Evolutionary conservation across 1,140 invertebrate genomes (phyloP).

Genomic region (Pseudomyrmex dendroicus): DNA sequence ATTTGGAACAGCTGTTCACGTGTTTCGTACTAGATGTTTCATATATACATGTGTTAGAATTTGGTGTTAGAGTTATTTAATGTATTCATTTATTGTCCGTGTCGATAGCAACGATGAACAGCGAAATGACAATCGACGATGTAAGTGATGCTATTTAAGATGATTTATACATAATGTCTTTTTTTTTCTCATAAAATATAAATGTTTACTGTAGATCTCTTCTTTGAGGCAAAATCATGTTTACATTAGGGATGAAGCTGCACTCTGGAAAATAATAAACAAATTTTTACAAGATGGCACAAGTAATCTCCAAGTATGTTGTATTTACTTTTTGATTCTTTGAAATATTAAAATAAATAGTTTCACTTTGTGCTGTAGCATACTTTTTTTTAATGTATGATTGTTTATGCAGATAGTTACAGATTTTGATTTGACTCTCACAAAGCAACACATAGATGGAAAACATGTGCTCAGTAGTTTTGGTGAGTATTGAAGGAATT

Average conservation of each 20-base stretch:
- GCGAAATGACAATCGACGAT: constrained; percentile 17
- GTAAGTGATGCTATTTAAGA: background rate
- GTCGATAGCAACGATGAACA: background rate
- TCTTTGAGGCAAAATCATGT: constrained; percentile 62
- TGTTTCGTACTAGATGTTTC: too few relatives aligned
- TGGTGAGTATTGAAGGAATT: constrained; percentile 66
- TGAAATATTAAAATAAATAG: too few relatives aligned
- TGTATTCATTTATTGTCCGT: background rate
- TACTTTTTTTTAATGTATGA: background rate
- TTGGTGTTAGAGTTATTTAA: too few relatives aligned
- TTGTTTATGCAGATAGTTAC: constrained; percentile 75
- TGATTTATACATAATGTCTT: too few relatives aligned
- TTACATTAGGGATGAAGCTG: constrained; percentile 52
- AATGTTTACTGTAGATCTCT: constrained; percentile 57
- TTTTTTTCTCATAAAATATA: too few relatives aligned
- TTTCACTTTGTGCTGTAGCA: background rate
- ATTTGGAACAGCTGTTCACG: too few relatives aligned
- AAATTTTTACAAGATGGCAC: constrained; percentile 46
- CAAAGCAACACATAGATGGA: constrained; percentile 82
- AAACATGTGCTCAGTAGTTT: constrained; percentile 74
- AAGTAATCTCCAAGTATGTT: constrained; percentile 62
- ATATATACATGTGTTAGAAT: too few relatives aligned
- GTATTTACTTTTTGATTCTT: background rate
- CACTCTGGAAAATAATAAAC: constrained; percentile 51
- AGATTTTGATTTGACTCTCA: constrained; percentile 81